These are phyloP conservation scores for Gallinago nigripennis DNA, from an alignment of 2,797 vertebrate genomes.

Conservation along the genomic window DNA sequence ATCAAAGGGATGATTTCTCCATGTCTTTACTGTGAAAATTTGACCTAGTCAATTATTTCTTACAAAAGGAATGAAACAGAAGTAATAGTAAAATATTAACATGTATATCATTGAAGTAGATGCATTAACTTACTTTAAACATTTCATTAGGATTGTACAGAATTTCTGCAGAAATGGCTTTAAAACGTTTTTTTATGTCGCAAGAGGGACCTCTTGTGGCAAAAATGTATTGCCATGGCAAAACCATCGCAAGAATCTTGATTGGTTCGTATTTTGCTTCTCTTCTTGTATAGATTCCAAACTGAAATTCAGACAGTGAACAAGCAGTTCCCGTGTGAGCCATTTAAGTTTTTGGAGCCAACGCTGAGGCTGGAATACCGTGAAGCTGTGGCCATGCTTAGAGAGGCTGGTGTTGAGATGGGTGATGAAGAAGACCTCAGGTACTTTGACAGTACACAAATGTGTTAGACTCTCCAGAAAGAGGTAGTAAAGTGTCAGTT, in stretches of 20 bases:
- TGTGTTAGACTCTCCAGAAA: background rate
- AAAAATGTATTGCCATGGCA: background rate
- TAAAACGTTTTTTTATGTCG: background rate
- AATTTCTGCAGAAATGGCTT: constrained; percentile 13
- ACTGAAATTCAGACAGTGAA: constrained; percentile 94
- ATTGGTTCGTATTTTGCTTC: background rate
- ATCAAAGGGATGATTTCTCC: background rate
- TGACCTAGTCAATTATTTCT: background rate
- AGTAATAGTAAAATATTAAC: constrained; percentile 22
- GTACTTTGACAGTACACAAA: constrained; percentile 65
- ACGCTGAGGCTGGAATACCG: constrained; percentile 92
- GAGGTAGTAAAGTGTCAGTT: background rate
- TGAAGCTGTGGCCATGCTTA: constrained; percentile 93
- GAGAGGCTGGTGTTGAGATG: constrained; percentile 94
- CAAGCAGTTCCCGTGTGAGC: constrained; percentile 94
- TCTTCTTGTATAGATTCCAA: constrained; percentile 84
- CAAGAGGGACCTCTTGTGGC: constrained; percentile 75
- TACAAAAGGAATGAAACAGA: background rate
- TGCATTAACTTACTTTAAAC: background rate
- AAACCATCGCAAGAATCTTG: background rate
- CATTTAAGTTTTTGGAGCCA: constrained; percentile 98
- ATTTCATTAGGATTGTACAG: background rate
- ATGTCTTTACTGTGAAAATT: background rate
- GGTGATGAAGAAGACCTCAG: constrained; percentile 97
- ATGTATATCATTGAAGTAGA: background rate